Conservation (phyloP, 1,140 invertebrate genomes). For the Drosophila ananassae region DNA sequence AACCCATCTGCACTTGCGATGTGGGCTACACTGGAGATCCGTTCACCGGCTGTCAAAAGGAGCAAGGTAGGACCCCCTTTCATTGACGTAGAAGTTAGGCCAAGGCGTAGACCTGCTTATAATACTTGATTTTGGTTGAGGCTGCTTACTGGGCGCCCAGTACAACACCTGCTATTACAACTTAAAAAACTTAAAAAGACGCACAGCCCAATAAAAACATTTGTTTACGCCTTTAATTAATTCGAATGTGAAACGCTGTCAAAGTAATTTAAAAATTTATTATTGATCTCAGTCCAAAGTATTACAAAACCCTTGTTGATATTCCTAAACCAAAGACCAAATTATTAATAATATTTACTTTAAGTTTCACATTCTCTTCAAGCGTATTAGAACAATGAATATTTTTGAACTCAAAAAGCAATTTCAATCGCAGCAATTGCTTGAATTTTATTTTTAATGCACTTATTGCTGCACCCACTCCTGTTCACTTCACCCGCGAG, state of each 20-base stretch:
- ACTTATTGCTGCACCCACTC: constrained; percentile 13
- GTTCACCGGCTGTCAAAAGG: constrained; percentile 88
- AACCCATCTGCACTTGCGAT: constrained; percentile 88
- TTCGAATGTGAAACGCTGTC: constrained; percentile 55
- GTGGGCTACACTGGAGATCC: constrained; percentile 91
- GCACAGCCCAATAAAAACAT: constrained; percentile 26
- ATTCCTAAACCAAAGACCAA: not conserved
- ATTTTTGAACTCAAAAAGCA: constrained; percentile 1
- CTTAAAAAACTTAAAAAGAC: constrained; percentile 21
- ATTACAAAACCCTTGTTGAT: constrained; percentile 14
- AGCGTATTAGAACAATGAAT: constrained; percentile 47
- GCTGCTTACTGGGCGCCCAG: constrained; percentile 41
- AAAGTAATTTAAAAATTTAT: not conserved
- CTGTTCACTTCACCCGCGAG: constrained; percentile 8
- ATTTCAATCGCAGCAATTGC: constrained; percentile 36
- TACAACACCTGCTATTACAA: constrained; percentile 34
- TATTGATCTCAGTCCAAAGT: not conserved
- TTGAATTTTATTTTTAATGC: not conserved
- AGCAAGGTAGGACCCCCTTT: constrained; percentile 85
- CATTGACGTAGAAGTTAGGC: constrained; percentile 45
- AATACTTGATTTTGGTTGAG: constrained; percentile 37
- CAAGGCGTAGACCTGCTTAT: constrained; percentile 67
- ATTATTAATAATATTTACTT: too few relatives aligned
- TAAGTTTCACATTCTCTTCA: constrained; percentile 57
- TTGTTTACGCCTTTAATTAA: constrained; percentile 55